Evolutionary conservation across 2,113 vertebrate species (phyloP).

Genomic region (Dromaius novaehollandiae): DNA sequence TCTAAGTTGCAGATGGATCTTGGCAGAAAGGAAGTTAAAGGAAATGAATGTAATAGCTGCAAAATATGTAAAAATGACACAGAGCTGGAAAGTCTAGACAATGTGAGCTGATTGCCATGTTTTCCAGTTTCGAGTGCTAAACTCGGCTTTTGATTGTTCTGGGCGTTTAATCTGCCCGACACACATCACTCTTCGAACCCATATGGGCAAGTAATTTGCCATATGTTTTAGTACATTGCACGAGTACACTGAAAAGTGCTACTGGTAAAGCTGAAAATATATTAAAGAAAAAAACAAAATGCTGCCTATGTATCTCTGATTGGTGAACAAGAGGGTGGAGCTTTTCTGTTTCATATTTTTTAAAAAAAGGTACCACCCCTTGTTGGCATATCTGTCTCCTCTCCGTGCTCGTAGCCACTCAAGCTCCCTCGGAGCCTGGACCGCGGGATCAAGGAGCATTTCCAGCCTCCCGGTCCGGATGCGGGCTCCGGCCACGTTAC

Average conservation of each 20-base stretch:
- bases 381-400: background rate
- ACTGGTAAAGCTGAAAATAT: background rate
- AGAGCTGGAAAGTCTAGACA: slow-evolving; percentile 53
- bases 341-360: background rate
- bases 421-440: background rate
- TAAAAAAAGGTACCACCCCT: background rate
- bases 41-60: slow-evolving; percentile 44
- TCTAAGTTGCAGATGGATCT: slow-evolving; percentile 49
- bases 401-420: fast-evolving
- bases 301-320: background rate
- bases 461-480: background rate
- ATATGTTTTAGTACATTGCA: slow-evolving; percentile 28
- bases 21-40: slow-evolving; percentile 49
- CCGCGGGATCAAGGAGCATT: background rate
- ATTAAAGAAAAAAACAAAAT: background rate
- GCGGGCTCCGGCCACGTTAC: background rate
- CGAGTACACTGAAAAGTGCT: background rate
- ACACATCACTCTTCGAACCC: background rate
- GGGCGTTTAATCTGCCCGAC: background rate
- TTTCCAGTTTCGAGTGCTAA: slow-evolving; percentile 33
- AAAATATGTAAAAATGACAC: slow-evolving; percentile 51
- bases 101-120: slow-evolving; percentile 48
- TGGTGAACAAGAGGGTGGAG: background rate
- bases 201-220: slow-evolving; percentile 36
- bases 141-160: slow-evolving; percentile 2